Base-by-base conservation (phyloP, 2,888 invertebrate species). In the Colostygia pectinataria region DNA sequence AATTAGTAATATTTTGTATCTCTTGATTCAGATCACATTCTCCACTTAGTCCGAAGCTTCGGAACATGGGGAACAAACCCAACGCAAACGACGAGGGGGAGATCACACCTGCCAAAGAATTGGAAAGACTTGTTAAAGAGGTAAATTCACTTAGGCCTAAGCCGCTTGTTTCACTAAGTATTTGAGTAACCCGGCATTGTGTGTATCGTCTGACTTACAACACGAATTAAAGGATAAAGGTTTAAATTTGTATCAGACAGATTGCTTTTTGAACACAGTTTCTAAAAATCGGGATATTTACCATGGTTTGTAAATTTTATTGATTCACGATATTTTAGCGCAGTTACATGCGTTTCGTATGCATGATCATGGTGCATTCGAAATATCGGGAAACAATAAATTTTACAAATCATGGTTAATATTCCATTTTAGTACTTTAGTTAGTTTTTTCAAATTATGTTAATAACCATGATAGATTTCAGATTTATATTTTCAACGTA, bases 51-150 rank as follows among this genome's bases (percentile, higher is more conserved):
- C 92, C 93, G 66, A 91, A 92, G 60, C 90, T 85, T 71, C 85
- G 86, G 71, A 88, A 84, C 71, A 84, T 84, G 84, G 86, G 82
- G 50, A 69, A 79, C 44, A 81, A 92, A 82, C 80, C 83, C 77
- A 86, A 71, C 79, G 91, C 92, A 50, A 83, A 91, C 62, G 91
- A 92, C 52, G 93, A 91, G 59, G 88, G 88, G 66, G 93, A 92
- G 71, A 90, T 92, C 63, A 90, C 92, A 71, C 94, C 95, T 52
- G 91, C 94, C 63, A 93, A 94, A 77, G 94, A 95, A 73, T 90
- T 95, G 65, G 94, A 95, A 84, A 91, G 92, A 70, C 94, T 95
- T 85, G 94, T 95, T 75, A 93, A 94, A 85, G 93, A 93, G 82
- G 93, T 91, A 45, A 53, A 68, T 71, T 49, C 33, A 28, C 12